Evolutionary conservation across 2,888 invertebrate species (phyloP), one percentile per base, ranked within the genome.

Genomic region (Trissolcus brochymenae): DNA sequence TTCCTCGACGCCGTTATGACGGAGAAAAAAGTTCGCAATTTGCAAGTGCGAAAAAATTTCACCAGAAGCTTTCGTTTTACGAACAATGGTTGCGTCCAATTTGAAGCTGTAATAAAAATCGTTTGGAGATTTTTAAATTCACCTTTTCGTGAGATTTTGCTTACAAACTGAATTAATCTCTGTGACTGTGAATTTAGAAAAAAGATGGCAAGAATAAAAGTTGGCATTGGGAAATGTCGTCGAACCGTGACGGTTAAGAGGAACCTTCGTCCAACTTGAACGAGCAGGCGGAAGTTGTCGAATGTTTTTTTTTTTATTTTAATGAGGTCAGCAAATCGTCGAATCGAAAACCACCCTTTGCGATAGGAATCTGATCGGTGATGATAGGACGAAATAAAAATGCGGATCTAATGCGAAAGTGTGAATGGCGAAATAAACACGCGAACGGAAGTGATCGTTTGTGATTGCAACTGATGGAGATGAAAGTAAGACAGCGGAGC

Each of bases 401-500:
- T 54, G 57, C 49, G 50, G 41, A 25, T 35, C 64, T 40, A 68
- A 68, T 56, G n/a, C n/a, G 75, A 75, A 75, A 75, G 75, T 64
- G 64, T 57, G 53, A 68, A 59, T 61, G 64, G 54, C 59, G 64
- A 68, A 64, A 68, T 68, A 68, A 68, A 68, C 56, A 62, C 68
- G 75, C 35, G 53, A 59, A 64, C 62, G 75, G 68, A 75, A 75
- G 59, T 64, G 49, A 41, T 56, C 59, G 62, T 49, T 72, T 72
- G 46, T 49, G 72, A 72, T 65, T 72, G 65, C 41, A 59, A 55
- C 56, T 25, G 55, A 46, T 54, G 17, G 43, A 73, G 66, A 66
- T 66, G 74, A 74, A 74, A 74, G 74, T 74, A 57, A 74, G 59
- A 65, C 59, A n/a, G 46, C 54, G 40, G 7, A 59, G 70, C 70